Conservation (phyloP, 2,113 vertebrate species). For the Garra rufa region DNA sequence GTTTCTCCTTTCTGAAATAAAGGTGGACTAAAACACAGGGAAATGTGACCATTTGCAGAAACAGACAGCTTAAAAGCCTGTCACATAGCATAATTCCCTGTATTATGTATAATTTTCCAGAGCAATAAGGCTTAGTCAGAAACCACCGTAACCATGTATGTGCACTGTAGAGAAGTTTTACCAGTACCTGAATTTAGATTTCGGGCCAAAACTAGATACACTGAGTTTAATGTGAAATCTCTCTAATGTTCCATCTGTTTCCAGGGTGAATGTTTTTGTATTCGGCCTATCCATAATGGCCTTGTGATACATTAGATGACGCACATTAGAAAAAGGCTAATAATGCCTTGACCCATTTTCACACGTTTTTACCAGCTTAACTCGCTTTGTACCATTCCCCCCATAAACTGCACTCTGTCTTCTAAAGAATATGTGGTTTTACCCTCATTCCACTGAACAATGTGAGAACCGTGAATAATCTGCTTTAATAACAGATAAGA, state of each 20-base stretch:
- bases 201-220: neutral
- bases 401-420: constrained; percentile 8
- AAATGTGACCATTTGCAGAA: constrained; percentile 6
- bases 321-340: constrained; percentile 48
- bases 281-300: constrained; percentile 14
- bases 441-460: neutral
- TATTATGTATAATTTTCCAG: constrained; percentile 17
- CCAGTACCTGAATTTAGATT: neutral
- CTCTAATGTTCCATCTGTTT: constrained; percentile 13
- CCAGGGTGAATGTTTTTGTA: constrained; percentile 25
- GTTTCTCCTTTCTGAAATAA: constrained; percentile 14
- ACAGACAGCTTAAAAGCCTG: constrained; percentile 27
- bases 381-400: constrained; percentile 1
- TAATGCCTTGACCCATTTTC: constrained; percentile 49
- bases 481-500: constrained; percentile 24
- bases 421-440: constrained; percentile 21
- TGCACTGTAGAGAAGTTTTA: neutral
- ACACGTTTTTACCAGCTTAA: constrained; percentile 23
- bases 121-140: neutral
- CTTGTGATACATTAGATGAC: constrained; percentile 34
- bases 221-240: constrained; percentile 7
- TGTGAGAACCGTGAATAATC: constrained; percentile 12
- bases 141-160: neutral
- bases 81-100: constrained; percentile 13
- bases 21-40: constrained; percentile 8